phyloP scores from a whole-genome alignment of 2,797 vertebrate genomes.

The Perodicticus potto region DNA sequence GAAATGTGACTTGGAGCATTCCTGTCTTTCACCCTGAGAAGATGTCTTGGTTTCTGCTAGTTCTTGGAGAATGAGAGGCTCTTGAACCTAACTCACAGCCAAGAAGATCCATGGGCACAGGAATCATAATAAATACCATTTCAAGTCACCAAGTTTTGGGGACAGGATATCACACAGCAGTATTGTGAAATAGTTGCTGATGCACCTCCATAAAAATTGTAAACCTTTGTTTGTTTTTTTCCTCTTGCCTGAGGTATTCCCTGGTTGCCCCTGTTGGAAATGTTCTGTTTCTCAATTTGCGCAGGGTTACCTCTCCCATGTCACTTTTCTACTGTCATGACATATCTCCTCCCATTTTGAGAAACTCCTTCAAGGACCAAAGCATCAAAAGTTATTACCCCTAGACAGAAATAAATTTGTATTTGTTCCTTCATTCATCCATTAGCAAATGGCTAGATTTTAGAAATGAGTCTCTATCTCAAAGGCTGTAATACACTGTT shows the following conservation, averaged over 20 bases:
- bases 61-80: not conserved
- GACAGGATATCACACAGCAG: not conserved
- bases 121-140: not conserved
- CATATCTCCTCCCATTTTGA: not conserved
- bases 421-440: not conserved
- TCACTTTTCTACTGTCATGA: not conserved
- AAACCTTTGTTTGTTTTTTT: not conserved
- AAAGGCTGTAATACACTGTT: not conserved
- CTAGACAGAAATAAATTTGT: not conserved
- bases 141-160: not conserved
- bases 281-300: not conserved
- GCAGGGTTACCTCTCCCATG: not conserved
- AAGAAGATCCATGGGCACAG: not conserved
- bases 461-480: not conserved
- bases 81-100: not conserved
- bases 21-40: not conserved
- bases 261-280: not conserved
- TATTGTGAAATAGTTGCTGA: not conserved
- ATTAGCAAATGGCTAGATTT: constrained; percentile 19
- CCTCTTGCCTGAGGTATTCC: not conserved
- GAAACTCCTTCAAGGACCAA: not conserved
- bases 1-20: not conserved
- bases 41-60: not conserved
- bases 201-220: not conserved
- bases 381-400: not conserved